Percentiles rank a stretch among this genome's conserved stretches.
These are phyloP conservation scores for Globodera rostochiensis DNA, from an alignment of 1,140 invertebrate genomes.

Conservation along the genomic window DNA sequence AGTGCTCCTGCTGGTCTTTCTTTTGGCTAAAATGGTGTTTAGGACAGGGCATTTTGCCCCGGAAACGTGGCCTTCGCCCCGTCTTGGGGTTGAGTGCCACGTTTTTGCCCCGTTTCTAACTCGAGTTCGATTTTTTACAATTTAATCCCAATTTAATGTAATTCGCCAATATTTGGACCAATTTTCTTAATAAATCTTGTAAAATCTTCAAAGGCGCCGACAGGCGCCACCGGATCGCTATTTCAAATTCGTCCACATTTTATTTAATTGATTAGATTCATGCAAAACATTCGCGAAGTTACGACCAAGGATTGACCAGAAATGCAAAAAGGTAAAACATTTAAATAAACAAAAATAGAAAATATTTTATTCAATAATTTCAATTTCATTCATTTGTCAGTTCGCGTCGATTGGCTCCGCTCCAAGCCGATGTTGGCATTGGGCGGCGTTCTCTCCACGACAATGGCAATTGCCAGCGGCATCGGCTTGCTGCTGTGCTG, in stretches of 20 bases:
- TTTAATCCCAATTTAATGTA: too few relatives aligned
- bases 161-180: too few relatives aligned
- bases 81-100: too few relatives aligned
- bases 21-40: too few relatives aligned
- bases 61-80: too few relatives aligned
- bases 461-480: conserved; percentile 83
- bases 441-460: conserved; percentile 80
- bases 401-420: conserved; percentile 61
- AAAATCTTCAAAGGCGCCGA: too few relatives aligned
- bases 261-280: conserved; percentile 63
- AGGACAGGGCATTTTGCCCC: too few relatives aligned
- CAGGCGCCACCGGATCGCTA: too few relatives aligned
- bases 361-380: not conserved
- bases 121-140: too few relatives aligned
- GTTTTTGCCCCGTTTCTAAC: too few relatives aligned
- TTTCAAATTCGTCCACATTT: conserved; percentile 14
- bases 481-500: conserved; percentile 88
- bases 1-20: too few relatives aligned
- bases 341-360: conserved; percentile 4
- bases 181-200: too few relatives aligned
- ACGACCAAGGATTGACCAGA: conserved; percentile 60
- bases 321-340: conserved; percentile 54
- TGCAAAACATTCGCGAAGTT: conserved; percentile 62
- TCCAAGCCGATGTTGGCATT: conserved; percentile 61
- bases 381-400: conserved; percentile 31